Evolutionary conservation across 2,113 vertebrate genomes (phyloP), one percentile per base, ranked within the genome.

Genomic region (Cettia cetti): DNA sequence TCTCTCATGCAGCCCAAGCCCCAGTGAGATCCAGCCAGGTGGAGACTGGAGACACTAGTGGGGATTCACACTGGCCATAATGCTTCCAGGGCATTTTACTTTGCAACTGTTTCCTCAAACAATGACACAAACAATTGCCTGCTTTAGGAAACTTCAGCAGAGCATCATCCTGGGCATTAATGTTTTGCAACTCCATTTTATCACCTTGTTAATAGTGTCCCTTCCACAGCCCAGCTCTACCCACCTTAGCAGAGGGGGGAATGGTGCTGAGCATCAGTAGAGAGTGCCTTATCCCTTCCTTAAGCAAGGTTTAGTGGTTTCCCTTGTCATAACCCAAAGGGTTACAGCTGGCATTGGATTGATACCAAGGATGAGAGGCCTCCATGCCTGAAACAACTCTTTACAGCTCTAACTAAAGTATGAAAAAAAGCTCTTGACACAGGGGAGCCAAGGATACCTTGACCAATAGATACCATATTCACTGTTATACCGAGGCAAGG

Each of bases 401-500:
- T 72, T 65, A 30, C 21, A 80, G 8, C 31, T 72, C 57, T 42
- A 72, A 65, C 7, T 52, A 9, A 20, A 65, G 5, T 27, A 45
- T 18, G 35, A 59, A 52, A 86, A 33, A 3, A 18, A 61, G 10
- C 26, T 61, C 13, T 30, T 10, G 23, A 28, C 20, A 14, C 44
- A 59, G 21, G 35, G 10, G 6, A 89, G 9, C 13, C 7, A 26
- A 52, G n/a, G 4, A 57, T 53, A 1, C 6, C 57, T 65, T 59
- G 13, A 3, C 40, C 56, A 50, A 39, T 12, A 78, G 13, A 22
- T 26, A 15, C 3, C n/a, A 52, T 1, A 42, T 42, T 45, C 39
- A 28, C 26, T 65, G 1, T 21, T 44, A 28, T 0, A n/a, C 11
- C 0, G 0, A 79, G 15, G 16, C 71, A 60, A 37, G 5, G 30